Evolutionary conservation across 2,888 invertebrate species (phyloP).

Genomic region (Conus canariensis): DNA sequence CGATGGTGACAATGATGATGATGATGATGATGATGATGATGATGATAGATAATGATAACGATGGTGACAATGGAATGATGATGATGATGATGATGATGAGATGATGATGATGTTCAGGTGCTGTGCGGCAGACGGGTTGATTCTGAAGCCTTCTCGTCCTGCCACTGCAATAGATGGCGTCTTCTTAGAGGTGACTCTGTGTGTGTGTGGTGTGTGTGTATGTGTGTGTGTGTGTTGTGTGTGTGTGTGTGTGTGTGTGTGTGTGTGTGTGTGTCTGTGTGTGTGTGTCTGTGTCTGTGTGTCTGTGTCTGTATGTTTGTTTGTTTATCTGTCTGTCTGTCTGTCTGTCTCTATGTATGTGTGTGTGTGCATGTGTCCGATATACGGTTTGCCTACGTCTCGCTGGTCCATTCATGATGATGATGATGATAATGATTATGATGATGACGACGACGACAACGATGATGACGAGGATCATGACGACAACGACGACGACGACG

Average conservation of each 20-base stretch:
- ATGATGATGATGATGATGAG: constrained; percentile 25
- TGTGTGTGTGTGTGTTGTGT: not conserved
- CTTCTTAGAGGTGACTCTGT: constrained; percentile 12
- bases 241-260: not conserved
- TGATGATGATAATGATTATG: not conserved
- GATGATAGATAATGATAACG: not conserved
- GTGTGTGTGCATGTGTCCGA: no score
- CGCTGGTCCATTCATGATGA: not conserved
- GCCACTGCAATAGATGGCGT: constrained; percentile 48
- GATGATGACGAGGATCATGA: constrained; percentile 23
- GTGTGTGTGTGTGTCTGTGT: not conserved
- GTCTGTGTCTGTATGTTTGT: not conserved
- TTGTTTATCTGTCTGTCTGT: no score
- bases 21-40: not conserved
- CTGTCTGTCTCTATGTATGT: no score
- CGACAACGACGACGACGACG: constrained; percentile 29
- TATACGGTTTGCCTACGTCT: not conserved
- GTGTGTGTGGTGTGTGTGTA: not conserved
- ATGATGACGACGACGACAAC: constrained; percentile 26
- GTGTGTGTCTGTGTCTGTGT: constrained; percentile 6
- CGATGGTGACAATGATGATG: not conserved
- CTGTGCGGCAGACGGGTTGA: constrained; percentile 43
- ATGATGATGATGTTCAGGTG: constrained; percentile 41
- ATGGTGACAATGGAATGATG: not conserved
- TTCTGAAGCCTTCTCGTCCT: constrained; percentile 48